phyloP scores from a whole-genome alignment of 2,113 vertebrate genomes.

The Notarius lentiginosus region DNA sequence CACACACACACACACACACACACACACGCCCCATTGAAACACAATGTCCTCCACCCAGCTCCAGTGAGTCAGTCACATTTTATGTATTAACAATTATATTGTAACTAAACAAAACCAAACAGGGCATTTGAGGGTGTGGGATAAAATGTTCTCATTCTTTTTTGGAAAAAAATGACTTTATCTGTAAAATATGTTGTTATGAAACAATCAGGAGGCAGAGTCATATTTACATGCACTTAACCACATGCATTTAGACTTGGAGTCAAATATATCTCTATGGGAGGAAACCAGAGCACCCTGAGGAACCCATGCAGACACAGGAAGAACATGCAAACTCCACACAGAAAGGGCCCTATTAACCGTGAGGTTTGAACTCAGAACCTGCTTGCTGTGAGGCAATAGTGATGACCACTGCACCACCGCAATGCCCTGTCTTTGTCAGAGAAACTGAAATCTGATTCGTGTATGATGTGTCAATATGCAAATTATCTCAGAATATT shows the following conservation, averaged over 20 bases:
- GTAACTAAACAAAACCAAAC: background rate
- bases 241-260: background rate
- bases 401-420: too few species aligned
- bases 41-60: background rate
- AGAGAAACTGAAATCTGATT: background rate
- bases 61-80: background rate
- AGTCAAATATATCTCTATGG: background rate
- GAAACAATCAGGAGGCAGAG: background rate
- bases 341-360: too few species aligned
- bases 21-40: background rate
- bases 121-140: background rate
- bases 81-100: conserved; percentile 2
- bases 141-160: background rate
- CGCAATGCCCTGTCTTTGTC: background rate
- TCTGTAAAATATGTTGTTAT: background rate
- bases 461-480: background rate
- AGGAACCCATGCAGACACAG: too few species aligned
- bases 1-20: conserved; percentile 14
- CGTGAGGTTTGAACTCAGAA: too few species aligned
- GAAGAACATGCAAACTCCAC: too few species aligned
- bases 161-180: background rate
- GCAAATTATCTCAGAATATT: background rate
- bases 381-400: too few species aligned
- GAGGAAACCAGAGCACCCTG: too few species aligned
- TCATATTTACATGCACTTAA: background rate